Evolutionary conservation across 1,140 invertebrate genomes (phyloP).

Genomic region (Sarcophaga bullata): DNA sequence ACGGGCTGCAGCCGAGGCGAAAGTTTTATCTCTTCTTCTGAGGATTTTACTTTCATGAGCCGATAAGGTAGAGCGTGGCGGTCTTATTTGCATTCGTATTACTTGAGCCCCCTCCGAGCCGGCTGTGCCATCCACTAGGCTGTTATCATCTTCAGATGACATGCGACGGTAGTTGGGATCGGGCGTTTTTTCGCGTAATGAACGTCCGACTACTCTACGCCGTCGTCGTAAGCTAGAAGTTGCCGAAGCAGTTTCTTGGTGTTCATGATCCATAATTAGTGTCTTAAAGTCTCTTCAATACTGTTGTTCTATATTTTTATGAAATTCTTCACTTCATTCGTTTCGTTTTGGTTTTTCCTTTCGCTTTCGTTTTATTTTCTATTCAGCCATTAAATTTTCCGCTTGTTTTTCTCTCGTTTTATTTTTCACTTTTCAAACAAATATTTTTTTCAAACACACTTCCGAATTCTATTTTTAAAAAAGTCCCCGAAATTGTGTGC

Average conservation of each 20-base stretch:
- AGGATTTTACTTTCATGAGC: constrained; percentile 64
- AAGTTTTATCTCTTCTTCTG: constrained; percentile 57
- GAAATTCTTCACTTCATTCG: background rate
- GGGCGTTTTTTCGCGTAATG: constrained; percentile 70
- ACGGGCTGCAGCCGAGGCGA: constrained; percentile 54
- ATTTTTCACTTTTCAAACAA: constrained; percentile 16
- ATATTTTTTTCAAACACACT: constrained; percentile 29
- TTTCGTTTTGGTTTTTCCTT: constrained; percentile 19
- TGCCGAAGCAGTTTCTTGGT: background rate
- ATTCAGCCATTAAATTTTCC: constrained; percentile 12
- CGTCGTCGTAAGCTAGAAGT: constrained; percentile 46
- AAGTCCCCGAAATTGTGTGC: constrained; percentile 7
- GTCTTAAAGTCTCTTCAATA: constrained; percentile 12
- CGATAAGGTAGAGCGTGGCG: constrained; percentile 52
- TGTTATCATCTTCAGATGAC: constrained; percentile 42
- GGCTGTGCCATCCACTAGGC: constrained; percentile 30
- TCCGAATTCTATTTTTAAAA: constrained; percentile 38
- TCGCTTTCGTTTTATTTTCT: background rate
- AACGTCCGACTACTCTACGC: constrained; percentile 52
- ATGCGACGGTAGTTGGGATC: constrained; percentile 59
- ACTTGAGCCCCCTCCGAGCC: constrained; percentile 49
- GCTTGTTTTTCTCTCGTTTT: background rate
- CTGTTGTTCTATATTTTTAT: background rate
- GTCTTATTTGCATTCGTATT: constrained; percentile 60
- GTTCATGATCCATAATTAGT: background rate